Percentiles rank a stretch among this genome's conserved stretches.
Conservation (phyloP, 2,888 invertebrate species). For the Brachyptera risi region DNA sequence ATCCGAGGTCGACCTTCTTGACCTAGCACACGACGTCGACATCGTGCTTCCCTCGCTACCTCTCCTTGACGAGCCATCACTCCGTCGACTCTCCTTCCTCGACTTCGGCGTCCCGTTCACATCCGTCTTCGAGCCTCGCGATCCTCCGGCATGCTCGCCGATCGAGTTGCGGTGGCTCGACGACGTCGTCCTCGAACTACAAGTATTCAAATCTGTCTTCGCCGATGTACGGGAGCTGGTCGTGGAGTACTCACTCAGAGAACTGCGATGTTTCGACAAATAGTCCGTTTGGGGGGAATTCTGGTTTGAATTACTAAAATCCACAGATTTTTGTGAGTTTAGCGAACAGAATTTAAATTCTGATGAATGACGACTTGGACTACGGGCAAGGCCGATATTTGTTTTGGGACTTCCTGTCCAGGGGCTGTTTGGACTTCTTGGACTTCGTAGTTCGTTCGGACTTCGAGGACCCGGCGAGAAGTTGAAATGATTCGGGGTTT, state of each 20-base stretch:
- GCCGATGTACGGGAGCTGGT: slow-evolving; percentile 41
- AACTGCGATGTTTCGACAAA: neutral
- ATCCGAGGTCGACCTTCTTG: slow-evolving; percentile 71
- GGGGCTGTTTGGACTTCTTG: neutral
- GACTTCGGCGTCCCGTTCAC: neutral
- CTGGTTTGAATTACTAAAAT: neutral
- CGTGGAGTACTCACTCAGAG: slow-evolving; percentile 35
- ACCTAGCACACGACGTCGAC: slow-evolving; percentile 19
- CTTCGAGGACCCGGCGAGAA: slow-evolving; percentile 4
- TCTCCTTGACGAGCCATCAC: slow-evolving; percentile 15
- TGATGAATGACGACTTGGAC: slow-evolving; percentile 21
- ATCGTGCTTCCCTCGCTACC: slow-evolving; percentile 21
- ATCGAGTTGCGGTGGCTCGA: slow-evolving; percentile 4
- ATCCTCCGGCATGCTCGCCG: slow-evolving; percentile 19
- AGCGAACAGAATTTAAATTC: neutral
- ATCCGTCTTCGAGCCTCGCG: neutral
- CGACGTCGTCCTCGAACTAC: neutral
- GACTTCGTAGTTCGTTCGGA: slow-evolving; percentile 3
- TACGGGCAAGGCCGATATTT: too few relatives aligned
- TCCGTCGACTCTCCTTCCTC: too few relatives aligned
- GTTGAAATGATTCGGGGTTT: slow-evolving; percentile 21
- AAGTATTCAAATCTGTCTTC: slow-evolving; percentile 39
- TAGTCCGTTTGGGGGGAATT: neutral
- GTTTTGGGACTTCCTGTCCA: too few relatives aligned
- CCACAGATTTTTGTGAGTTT: too few relatives aligned